Evolutionary conservation across 1,140 invertebrate species (phyloP).

Genomic region (Drosophila lowei): DNA sequence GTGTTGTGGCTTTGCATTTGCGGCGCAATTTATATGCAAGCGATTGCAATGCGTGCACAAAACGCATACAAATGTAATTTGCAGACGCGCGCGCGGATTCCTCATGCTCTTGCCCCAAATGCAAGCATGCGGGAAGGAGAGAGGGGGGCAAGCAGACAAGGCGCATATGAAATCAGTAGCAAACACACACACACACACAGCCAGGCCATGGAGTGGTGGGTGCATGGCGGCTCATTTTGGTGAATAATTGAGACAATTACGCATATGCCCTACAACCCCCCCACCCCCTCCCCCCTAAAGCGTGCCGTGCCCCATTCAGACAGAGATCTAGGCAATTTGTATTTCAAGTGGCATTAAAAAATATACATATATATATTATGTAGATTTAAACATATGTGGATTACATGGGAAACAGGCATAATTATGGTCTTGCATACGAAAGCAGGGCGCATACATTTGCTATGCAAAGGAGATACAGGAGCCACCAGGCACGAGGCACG

Average conservation of each 20-base stretch:
- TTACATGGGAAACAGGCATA: constrained; percentile 41
- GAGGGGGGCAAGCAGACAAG: constrained; percentile 45
- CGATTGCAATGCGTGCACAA: constrained; percentile 79
- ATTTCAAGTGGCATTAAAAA: constrained; percentile 57
- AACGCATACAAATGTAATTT: constrained; percentile 81
- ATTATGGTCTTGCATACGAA: constrained; percentile 22
- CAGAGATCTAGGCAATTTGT: constrained; percentile 57
- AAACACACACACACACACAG: constrained; percentile 39
- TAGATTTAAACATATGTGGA: constrained; percentile 16
- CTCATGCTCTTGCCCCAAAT: constrained; percentile 57
- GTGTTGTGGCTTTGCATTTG: constrained; percentile 80
- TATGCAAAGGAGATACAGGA: constrained; percentile 17
- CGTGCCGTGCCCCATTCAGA: constrained; percentile 25
- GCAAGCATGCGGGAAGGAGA: constrained; percentile 50
- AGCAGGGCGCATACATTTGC: constrained; percentile 9
- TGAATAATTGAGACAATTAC: constrained; percentile 82
- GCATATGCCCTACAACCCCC: constrained; percentile 30
- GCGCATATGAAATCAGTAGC: constrained; percentile 73
- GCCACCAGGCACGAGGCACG: not conserved
- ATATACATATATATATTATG: constrained; percentile 36
- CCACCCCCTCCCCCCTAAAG: not conserved
- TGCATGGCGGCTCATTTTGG: constrained; percentile 73
- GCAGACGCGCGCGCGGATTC: constrained; percentile 37
- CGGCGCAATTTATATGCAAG: constrained; percentile 77
- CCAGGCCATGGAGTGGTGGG: constrained; percentile 24